Evolutionary conservation across 2,797 vertebrate genomes (phyloP).

Genomic region (Siniperca scherzeri): DNA sequence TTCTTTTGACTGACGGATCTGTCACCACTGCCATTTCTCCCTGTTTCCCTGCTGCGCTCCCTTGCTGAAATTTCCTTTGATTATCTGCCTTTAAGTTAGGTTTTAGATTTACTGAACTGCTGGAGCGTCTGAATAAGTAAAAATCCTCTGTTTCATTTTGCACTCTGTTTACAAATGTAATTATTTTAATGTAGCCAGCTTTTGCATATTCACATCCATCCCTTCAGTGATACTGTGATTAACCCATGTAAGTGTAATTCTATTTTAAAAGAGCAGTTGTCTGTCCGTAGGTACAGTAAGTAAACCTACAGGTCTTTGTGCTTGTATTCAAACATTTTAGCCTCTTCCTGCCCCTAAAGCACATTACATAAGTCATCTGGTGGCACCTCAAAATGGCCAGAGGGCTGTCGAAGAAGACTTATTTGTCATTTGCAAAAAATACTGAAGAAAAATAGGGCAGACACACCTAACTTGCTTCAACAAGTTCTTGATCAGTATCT

Average conservation of each 20-base stretch:
- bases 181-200: conserved; percentile 48
- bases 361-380: background rate
- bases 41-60: conserved; percentile 66
- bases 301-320: background rate
- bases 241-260: conserved; percentile 13
- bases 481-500: conserved; percentile 20
- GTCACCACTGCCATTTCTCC: conserved; percentile 69
- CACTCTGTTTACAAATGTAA: conserved; percentile 53
- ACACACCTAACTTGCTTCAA: conserved; percentile 10
- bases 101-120: conserved; percentile 53
- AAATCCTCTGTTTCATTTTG: conserved; percentile 36
- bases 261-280: conserved; percentile 11
- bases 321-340: background rate
- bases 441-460: background rate
- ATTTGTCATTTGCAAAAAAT: conserved; percentile 11
- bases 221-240: conserved; percentile 26
- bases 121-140: conserved; percentile 36
- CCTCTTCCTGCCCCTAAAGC: background rate
- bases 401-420: conserved; percentile 14
- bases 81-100: conserved; percentile 65
- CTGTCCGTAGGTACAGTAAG: background rate
- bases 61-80: conserved; percentile 71
- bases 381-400: background rate
- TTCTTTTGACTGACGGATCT: conserved; percentile 75
- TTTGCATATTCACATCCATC: conserved; percentile 39